These are phyloP conservation scores for Anthophora plumipes DNA, from an alignment of 2,888 invertebrate genomes.

Conservation along the genomic window DNA sequence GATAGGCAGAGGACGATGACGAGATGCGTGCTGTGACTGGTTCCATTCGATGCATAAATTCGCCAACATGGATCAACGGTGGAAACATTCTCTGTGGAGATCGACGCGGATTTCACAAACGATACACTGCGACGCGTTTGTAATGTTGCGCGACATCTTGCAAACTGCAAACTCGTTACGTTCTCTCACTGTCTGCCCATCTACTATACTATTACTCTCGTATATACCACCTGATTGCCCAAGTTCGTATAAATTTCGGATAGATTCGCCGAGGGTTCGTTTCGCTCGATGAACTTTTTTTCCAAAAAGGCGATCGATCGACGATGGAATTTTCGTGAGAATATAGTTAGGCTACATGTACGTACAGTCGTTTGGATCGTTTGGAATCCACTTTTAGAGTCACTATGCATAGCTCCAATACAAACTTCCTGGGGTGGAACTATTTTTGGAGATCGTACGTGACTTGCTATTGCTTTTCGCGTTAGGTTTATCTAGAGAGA, in stretches of 20 bases:
- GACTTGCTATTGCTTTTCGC: slow-evolving; percentile 23
- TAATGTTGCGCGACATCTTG: slow-evolving; percentile 57
- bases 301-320: too few species aligned
- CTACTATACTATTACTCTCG: too few species aligned
- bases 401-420: slow-evolving; percentile 9
- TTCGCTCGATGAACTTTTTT: not conserved
- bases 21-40: too few species aligned
- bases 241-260: too few species aligned
- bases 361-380: not conserved
- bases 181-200: not conserved
- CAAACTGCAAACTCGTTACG: slow-evolving; percentile 28
- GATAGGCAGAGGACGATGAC: slow-evolving; percentile 29
- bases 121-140: slow-evolving; percentile 44
- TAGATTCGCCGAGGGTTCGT: not conserved
- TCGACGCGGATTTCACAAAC: slow-evolving; percentile 50
- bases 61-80: slow-evolving; percentile 15
- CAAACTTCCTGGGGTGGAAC: slow-evolving; percentile 29
- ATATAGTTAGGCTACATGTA: not conserved
- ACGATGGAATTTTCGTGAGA: not conserved
- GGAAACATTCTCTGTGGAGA: slow-evolving; percentile 8
- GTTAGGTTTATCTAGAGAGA: not conserved
- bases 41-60: slow-evolving; percentile 43
- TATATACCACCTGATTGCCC: too few species aligned
- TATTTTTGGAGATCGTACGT: slow-evolving; percentile 43
- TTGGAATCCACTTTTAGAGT: slow-evolving; percentile 12